Evolutionary conservation across 1,140 invertebrate genomes (phyloP), one percentile per base, ranked within the genome.

Genomic region (Drosophila chauvacae): DNA sequence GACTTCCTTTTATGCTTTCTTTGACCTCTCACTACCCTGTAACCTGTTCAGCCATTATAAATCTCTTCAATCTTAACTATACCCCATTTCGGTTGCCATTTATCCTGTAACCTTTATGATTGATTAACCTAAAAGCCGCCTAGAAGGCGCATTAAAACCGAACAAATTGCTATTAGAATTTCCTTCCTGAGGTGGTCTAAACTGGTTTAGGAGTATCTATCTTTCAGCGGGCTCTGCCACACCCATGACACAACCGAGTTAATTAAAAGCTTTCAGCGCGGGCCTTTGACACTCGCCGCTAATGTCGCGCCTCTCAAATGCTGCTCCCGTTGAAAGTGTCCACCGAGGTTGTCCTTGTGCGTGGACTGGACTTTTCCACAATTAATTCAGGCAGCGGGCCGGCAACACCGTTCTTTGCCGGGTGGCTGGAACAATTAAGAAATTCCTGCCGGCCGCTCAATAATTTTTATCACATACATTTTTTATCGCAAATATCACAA

Each of bases 401-500:
- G 45, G 50, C 55, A 37, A 16, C 39, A 35, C 51, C n/a, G 35
- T 58, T 72, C 69, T 71, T 20, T 44, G 42, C 41, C 41, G n/a
- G 11, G 41, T 44, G 41, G 42, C 18, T 45, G 18, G 13, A 2
- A 71, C 85, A 90, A 88, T 88, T 78, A 88, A 69, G 84, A 88
- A 88, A 88, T 88, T 90, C 84, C 73, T 80, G 73, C 50, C 68
- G 61, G 60, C 71, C 64, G 65, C 76, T 77, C 84, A 84, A 80
- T 84, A 84, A 84, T 88, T 87, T 87, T 87, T 88, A 88, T 88
- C 84, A 88, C 84, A 88, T 78, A 88, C 77, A 88, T 80, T 84
- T 77, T 88, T 88, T 88, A 88, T 88, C 84, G 84, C 84, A 84
- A 88, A 88, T 88, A 88, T 88, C 85, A 88, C 84, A 88, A 88